A percentile compares a stretch with the other conserved stretches of the same genome.
Conservation (phyloP, 1,140 invertebrate genomes). For the Bactericera cockerelli region DNA sequence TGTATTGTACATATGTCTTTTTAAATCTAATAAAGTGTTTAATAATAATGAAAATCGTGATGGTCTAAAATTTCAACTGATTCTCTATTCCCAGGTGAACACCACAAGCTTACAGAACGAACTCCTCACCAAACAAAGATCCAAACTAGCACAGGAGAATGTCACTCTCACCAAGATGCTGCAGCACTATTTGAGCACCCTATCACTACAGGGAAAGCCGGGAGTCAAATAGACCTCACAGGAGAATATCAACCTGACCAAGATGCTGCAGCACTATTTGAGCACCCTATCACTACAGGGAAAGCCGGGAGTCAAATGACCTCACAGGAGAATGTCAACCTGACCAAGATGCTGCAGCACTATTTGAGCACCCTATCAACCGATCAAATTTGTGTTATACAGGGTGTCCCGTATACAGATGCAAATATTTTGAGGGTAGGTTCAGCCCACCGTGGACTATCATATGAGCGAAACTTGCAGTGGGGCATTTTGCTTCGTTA, state of each 20-base stretch:
- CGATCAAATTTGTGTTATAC: too few species aligned
- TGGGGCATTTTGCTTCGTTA: too few species aligned
- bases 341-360: neutral
- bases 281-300: neutral
- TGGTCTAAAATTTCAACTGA: too few species aligned
- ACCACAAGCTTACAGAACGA: neutral
- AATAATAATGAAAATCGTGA: too few species aligned
- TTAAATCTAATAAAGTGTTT: too few species aligned
- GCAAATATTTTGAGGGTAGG: too few species aligned
- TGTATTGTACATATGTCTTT: too few species aligned
- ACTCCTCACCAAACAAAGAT: neutral
- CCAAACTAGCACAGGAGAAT: neutral
- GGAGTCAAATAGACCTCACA: neutral
- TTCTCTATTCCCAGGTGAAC: too few species aligned
- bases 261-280: neutral
- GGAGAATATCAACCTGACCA: neutral
- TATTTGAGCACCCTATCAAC: neutral
- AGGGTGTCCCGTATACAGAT: too few species aligned
- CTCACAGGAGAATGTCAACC: neutral
- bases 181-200: constrained; percentile 1
- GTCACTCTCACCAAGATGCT: neutral
- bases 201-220: neutral
- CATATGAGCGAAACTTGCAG: too few species aligned
- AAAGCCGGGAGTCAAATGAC: neutral
- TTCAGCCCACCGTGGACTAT: too few species aligned